Percentiles rank a stretch among this genome's conserved stretches.
phyloP scores from a whole-genome alignment of 2,113 vertebrate genomes.

The Ciconia boyciana region DNA sequence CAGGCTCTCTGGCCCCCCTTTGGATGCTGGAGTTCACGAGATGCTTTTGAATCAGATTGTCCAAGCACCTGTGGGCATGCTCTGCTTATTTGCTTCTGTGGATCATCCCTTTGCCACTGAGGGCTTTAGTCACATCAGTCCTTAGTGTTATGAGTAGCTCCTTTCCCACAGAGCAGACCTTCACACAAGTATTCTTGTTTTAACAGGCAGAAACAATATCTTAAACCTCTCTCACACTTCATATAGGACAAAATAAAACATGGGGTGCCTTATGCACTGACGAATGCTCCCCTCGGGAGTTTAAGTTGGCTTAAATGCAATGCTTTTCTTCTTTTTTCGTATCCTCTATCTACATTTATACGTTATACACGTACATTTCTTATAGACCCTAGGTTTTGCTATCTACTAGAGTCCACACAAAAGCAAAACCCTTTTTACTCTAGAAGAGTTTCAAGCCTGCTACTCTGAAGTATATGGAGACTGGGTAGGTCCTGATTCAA shows the following conservation, averaged over 20 bases:
- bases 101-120: neutral
- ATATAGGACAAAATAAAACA: neutral
- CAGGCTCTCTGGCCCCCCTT: neutral
- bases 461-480: neutral
- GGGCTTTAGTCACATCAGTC: neutral
- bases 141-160: neutral
- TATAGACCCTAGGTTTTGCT: neutral
- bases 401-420: neutral
- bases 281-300: neutral
- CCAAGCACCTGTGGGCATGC: rapidly evolving
- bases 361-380: no score
- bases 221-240: neutral
- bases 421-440: neutral
- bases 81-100: neutral
- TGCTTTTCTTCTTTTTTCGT: neutral
- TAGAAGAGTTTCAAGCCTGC: neutral
- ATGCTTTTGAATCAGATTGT: neutral
- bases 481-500: neutral
- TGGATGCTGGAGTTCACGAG: rapidly evolving
- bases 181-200: neutral
- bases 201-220: neutral
- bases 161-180: neutral
- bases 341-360: neutral
- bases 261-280: rapidly evolving
- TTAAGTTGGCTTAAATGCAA: neutral